These are phyloP conservation scores for Drosophila hamatofila DNA, from an alignment of 2,888 invertebrate genomes.

Conservation along the genomic window DNA sequence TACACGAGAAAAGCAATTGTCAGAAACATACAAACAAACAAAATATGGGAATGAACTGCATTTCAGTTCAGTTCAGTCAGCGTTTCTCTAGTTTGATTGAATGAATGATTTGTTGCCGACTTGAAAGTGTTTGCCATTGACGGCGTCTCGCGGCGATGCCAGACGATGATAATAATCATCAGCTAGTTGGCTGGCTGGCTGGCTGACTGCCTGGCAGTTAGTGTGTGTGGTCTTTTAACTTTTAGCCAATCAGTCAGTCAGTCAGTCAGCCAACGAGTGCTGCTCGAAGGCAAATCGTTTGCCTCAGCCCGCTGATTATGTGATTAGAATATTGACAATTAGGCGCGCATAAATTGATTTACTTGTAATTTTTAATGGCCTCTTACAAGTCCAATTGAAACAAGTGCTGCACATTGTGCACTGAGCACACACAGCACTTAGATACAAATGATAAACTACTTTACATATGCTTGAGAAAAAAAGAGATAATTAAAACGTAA, in stretches of 20 bases:
- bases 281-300: constrained; percentile 58
- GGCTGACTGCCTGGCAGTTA: constrained; percentile 4
- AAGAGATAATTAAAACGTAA: neutral
- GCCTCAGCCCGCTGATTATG: constrained; percentile 65
- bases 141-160: constrained; percentile 63
- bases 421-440: neutral
- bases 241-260: constrained; percentile 9
- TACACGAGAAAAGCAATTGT: constrained; percentile 50
- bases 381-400: constrained; percentile 40
- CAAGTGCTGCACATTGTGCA: constrained; percentile 36
- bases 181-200: constrained; percentile 1
- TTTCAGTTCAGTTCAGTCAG: constrained; percentile 28
- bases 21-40: constrained; percentile 11
- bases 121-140: constrained; percentile 40
- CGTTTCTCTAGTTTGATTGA: constrained; percentile 60
- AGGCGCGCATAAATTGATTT: constrained; percentile 74
- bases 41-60: constrained; percentile 8
- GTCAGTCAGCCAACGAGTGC: constrained; percentile 4
- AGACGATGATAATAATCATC: constrained; percentile 66
- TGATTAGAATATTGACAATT: constrained; percentile 80
- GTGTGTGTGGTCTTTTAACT: constrained; percentile 47
- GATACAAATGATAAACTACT: constrained; percentile 9
- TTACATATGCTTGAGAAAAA: neutral
- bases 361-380: constrained; percentile 71
- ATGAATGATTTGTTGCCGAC: constrained; percentile 53